phyloP scores from a whole-genome alignment of 2,888 invertebrate species.

The Ditylenchus weischeri region DNA sequence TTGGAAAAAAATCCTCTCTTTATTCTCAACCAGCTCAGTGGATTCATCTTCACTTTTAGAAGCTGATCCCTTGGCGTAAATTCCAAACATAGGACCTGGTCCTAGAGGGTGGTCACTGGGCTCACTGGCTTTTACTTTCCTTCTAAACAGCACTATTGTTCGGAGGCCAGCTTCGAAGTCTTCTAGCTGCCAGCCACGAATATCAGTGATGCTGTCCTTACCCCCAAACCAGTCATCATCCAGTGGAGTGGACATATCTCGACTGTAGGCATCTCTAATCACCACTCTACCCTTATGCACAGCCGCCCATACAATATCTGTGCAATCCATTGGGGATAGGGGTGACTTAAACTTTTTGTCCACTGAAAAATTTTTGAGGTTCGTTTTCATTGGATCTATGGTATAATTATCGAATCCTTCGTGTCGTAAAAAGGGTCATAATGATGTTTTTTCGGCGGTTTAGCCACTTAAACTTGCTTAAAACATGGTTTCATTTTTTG shows the following conservation, averaged over 20 bases:
- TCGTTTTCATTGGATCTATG: too few species aligned
- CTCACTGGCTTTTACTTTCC: slow-evolving; percentile 38
- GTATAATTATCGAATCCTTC: too few species aligned
- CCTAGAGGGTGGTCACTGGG: slow-evolving; percentile 52
- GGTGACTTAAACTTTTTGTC: slow-evolving; percentile 41
- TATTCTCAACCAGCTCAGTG: slow-evolving; percentile 21
- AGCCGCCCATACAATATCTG: slow-evolving; percentile 43
- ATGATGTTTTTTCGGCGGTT: too few species aligned
- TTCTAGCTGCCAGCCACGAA: too few species aligned
- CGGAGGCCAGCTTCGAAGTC: slow-evolving; percentile 15
- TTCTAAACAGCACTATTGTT: slow-evolving; percentile 47
- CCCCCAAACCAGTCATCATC: slow-evolving; percentile 43
- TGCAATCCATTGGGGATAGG: slow-evolving; percentile 50
- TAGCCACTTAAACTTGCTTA: too few species aligned
- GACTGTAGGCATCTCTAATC: slow-evolving; percentile 46
- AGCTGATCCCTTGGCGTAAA: slow-evolving; percentile 46
- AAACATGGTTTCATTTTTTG: too few species aligned
- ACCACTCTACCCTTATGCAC: slow-evolving; percentile 39
- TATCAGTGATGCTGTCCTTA: too few species aligned
- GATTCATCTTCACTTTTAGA: slow-evolving; percentile 17
- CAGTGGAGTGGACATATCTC: slow-evolving; percentile 47
- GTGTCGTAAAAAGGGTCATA: too few species aligned
- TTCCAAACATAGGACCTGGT: slow-evolving; percentile 39
- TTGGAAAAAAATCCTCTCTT: slow-evolving; percentile 14
- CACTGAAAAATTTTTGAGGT: slow-evolving; percentile 31